These are phyloP conservation scores for Xerus rutilus DNA, from an alignment of 2,797 vertebrate species.

Conservation along the genomic window DNA sequence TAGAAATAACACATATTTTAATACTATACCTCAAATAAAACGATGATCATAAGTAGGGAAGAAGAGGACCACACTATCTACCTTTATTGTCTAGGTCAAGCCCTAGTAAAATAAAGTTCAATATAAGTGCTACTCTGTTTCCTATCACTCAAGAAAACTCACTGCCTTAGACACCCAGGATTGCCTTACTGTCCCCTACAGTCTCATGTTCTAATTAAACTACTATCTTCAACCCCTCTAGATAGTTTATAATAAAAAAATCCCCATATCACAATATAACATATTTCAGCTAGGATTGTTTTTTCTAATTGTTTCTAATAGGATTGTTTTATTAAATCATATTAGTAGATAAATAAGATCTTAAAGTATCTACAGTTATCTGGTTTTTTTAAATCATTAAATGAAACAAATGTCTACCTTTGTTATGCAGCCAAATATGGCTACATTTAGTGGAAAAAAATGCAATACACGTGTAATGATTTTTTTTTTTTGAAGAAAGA, in stretches of 20 bases:
- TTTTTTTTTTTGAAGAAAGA: background rate
- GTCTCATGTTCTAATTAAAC: background rate
- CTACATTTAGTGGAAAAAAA: background rate
- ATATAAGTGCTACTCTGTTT: background rate
- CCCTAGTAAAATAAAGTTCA: conserved; percentile 18
- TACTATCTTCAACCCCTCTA: background rate
- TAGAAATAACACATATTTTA: conserved; percentile 14
- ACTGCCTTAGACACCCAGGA: background rate
- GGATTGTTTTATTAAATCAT: background rate
- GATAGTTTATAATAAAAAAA: conserved; percentile 28
- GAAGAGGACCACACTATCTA: background rate
- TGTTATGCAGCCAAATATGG: background rate
- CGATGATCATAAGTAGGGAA: background rate
- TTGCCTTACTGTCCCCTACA: background rate
- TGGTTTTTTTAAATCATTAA: background rate
- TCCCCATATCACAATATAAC: background rate
- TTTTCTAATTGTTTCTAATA: too few relatives aligned
- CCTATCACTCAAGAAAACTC: background rate
- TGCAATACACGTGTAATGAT: background rate
- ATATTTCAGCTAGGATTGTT: conserved; percentile 39
- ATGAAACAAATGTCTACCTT: background rate
- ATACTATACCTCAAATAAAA: conserved; percentile 30
- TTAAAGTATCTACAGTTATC: background rate
- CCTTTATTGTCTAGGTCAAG: background rate
- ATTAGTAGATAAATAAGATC: background rate